These are phyloP conservation scores for Castor canadensis DNA, from an alignment of 2,113 vertebrate species.

Conservation along the genomic window DNA sequence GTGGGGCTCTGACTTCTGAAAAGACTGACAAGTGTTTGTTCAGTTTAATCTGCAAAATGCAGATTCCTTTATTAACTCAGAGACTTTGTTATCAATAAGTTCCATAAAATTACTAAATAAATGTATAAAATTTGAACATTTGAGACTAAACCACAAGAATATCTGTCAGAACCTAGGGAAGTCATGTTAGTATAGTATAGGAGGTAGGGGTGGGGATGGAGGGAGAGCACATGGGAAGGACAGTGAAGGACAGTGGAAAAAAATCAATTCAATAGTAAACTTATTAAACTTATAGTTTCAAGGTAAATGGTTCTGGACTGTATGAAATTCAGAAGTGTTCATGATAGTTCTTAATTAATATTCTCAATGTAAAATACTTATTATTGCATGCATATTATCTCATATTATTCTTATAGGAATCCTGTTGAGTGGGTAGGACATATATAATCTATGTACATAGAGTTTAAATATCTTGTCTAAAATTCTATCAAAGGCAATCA, in stretches of 20 bases:
- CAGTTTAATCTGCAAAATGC: too few species aligned
- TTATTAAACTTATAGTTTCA: too few species aligned
- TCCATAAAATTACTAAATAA: background rate
- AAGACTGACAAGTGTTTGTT: too few species aligned
- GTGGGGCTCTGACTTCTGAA: too few species aligned
- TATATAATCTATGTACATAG: background rate
- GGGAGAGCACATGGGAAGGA: rapidly evolving
- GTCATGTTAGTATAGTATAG: background rate
- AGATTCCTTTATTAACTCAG: too few species aligned
- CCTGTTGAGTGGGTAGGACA: background rate
- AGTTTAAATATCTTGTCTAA: background rate
- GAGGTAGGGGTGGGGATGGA: rapidly evolving
- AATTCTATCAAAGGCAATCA: background rate
- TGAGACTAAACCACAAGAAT: background rate
- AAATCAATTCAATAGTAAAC: background rate
- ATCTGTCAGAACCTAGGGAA: background rate
- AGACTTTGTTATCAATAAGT: background rate
- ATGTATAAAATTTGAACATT: background rate
- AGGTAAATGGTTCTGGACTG: background rate
- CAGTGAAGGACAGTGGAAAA: background rate
- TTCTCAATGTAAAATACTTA: background rate
- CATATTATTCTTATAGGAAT: background rate
- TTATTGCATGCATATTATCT: background rate
- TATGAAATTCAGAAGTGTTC: background rate
- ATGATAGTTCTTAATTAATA: background rate